A percentile compares a stretch with the other conserved stretches of the same genome.
phyloP scores from a whole-genome alignment of 2,113 vertebrate genomes.

The Peucedramus taeniatus region DNA sequence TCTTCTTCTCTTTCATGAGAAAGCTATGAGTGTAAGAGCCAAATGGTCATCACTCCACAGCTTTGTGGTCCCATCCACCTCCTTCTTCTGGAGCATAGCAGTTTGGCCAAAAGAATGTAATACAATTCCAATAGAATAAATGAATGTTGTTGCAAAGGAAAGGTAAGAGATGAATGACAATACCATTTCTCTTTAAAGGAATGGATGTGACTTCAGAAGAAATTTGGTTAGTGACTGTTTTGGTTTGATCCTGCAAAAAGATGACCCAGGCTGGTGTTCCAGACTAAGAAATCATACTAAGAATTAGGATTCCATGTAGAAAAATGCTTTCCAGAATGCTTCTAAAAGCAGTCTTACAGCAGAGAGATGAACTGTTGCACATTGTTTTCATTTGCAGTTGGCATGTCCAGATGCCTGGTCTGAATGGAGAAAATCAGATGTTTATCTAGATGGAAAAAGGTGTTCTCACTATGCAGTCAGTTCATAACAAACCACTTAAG shows the following conservation, averaged over 20 bases:
- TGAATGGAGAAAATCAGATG: not conserved
- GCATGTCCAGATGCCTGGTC: not conserved
- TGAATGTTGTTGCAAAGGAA: not conserved
- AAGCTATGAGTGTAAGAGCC: not conserved
- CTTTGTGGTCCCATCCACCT: not conserved
- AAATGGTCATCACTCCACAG: not conserved
- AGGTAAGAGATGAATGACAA: not conserved
- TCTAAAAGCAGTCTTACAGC: not conserved
- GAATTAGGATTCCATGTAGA: not conserved
- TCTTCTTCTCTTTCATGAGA: not conserved
- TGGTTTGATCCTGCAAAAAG: not conserved
- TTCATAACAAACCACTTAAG: not conserved
- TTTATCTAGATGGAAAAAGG: not conserved
- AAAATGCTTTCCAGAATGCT: not conserved
- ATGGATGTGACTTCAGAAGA: not conserved
- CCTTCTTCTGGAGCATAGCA: not conserved
- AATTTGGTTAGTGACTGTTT: not conserved
- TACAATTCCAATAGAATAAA: not conserved
- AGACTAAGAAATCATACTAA: not conserved
- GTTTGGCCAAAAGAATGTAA: not conserved
- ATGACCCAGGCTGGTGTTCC: not conserved
- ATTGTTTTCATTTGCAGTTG: not conserved
- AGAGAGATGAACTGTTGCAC: not conserved
- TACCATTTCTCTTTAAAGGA: not conserved
- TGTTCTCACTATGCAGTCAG: not conserved